phyloP scores from a whole-genome alignment of 2,888 invertebrate species.

The Netelia inedita region DNA sequence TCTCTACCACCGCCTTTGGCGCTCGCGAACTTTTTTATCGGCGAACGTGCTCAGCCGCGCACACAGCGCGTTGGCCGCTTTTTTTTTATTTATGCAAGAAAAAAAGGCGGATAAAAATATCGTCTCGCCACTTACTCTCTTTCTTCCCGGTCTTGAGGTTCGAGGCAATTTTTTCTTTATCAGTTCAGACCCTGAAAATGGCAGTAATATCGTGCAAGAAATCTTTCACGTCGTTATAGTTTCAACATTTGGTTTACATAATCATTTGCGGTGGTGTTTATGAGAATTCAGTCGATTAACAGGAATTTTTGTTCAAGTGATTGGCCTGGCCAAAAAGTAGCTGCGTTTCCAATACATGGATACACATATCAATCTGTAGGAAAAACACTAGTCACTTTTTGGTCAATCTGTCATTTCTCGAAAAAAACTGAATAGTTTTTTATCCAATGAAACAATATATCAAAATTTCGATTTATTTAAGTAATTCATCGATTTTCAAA shows the following conservation, averaged over 20 bases:
- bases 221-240: constrained; percentile 38
- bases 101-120: constrained; percentile 31
- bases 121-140: constrained; percentile 32
- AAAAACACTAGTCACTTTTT: no score
- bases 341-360: no score
- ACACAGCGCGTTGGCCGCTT: constrained; percentile 16
- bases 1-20: constrained; percentile 26
- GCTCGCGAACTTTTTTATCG: constrained; percentile 66
- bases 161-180: neutral
- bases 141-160: constrained; percentile 29
- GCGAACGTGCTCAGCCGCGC: constrained; percentile 55
- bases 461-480: no score
- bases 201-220: constrained; percentile 17
- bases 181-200: neutral
- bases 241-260: constrained; percentile 35
- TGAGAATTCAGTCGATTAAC: constrained; percentile 28
- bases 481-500: no score
- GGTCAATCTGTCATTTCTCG: no score
- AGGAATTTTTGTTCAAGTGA: no score
- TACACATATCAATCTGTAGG: no score
- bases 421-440: no score
- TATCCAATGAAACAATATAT: no score
- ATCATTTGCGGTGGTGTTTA: constrained; percentile 38
- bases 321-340: no score
- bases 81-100: neutral